Conservation (phyloP, 2,113 vertebrate species). For the Mesocricetus auratus region DNA sequence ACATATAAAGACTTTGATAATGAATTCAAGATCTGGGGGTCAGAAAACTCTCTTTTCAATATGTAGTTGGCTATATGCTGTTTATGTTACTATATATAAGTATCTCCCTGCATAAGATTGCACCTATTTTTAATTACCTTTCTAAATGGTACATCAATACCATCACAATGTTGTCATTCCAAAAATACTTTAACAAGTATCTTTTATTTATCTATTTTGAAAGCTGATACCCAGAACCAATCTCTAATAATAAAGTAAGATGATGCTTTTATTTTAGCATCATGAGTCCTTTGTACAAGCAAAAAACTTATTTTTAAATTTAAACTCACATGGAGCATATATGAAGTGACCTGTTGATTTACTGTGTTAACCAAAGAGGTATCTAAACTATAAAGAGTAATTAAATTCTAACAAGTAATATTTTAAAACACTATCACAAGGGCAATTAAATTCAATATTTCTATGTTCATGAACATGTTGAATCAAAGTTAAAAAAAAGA, state of each 20-base stretch:
- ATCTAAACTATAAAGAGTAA: not conserved
- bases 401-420: not conserved
- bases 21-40: not conserved
- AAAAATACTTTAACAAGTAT: not conserved
- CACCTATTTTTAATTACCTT: not conserved
- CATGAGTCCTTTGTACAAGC: not conserved
- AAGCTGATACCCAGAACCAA: not conserved
- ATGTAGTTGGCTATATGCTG: not conserved
- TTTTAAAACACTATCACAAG: not conserved
- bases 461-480: not conserved
- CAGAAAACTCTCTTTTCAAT: not conserved
- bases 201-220: not conserved
- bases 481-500: not conserved
- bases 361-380: accelerated
- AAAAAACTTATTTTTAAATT: not conserved
- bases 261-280: not conserved
- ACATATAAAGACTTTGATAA: accelerated
- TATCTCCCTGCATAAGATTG: not conserved
- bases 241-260: not conserved
- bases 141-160: not conserved
- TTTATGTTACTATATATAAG: not conserved
- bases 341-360: not conserved
- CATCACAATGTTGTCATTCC: accelerated
- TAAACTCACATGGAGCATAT: not conserved
- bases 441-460: accelerated